Conservation (phyloP, 2,888 invertebrate genomes). For the Tenthredo mesomela region DNA sequence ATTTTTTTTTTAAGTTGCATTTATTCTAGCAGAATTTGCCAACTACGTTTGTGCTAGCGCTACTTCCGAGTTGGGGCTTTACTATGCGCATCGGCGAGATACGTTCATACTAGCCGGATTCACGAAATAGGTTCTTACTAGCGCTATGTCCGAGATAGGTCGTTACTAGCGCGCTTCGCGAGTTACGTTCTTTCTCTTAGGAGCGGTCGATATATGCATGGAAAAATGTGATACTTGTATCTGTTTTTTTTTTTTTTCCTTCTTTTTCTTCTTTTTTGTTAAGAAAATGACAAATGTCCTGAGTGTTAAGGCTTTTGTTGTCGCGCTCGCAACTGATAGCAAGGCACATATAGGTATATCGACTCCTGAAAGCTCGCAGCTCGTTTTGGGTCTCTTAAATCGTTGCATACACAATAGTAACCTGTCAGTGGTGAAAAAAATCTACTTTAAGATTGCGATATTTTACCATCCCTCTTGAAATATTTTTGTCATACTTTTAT, state of each 20-base stretch:
- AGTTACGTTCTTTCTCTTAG: no score
- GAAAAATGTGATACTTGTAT: not conserved
- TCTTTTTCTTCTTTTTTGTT: not conserved
- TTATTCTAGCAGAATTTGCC: no score
- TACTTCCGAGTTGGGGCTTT: no score
- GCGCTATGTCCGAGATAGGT: no score
- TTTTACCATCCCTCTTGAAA: conserved; percentile 10
- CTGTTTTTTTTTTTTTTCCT: not conserved
- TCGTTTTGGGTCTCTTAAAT: conserved; percentile 17
- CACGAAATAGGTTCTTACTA: no score
- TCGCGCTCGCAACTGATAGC: conserved; percentile 24
- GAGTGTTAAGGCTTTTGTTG: conserved; percentile 34
- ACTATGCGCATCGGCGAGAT: no score
- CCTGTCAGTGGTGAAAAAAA: conserved; percentile 6
- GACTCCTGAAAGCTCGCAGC: conserved; percentile 4
- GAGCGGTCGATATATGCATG: not conserved
- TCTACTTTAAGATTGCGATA: not conserved
- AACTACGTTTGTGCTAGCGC: no score
- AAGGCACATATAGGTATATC: not conserved
- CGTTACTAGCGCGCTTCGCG: no score
- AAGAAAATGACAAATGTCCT: conserved; percentile 5
- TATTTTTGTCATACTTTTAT: not conserved
- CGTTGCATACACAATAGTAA: conserved; percentile 30
- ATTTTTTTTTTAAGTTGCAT: no score
- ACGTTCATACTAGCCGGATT: no score